Base-by-base conservation (phyloP, 2,113 vertebrate species). In the Rhinoderma darwinii region DNA sequence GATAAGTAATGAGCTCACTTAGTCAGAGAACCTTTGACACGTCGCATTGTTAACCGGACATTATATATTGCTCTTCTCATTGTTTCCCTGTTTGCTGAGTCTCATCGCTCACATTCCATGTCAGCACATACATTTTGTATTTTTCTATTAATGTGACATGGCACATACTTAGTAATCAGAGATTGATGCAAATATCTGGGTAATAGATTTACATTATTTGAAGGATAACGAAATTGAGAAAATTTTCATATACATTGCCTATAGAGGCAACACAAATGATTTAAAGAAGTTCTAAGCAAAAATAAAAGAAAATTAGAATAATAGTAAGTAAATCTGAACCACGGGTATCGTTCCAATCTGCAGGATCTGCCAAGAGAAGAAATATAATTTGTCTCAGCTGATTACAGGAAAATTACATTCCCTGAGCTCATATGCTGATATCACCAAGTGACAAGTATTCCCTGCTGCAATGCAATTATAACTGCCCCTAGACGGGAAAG, bases 361-460 rank as follows among this genome's bases (percentile, higher is more conserved):
- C 85, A 81, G 76, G 74, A 80, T 59, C 43, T 72, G 47, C 61
- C 14, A 70, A 80, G 84, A 79, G 44, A 54, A 79, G 59, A 72
- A 80, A 79, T 86, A 81, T 81, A 73, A 81, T 80, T 86, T 79
- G 84, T 80, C 84, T 86, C 84, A 73, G 44, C 63, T 86, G 85
- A 86, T 86, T 86, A 80, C 75, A 86, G 66, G 77, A 72, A 86
- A 80, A 86, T 81, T 86, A 54, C 63, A 86, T 81, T 73, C 63
- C 77, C 50, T 22, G 9, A 37, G 50, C 39, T 74, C 63, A 84
- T 75, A 76, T 59, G 72, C 68, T 79, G 76, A 81, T 82, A 74
- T 86, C 61, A 54, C 44, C 50, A 43, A 72, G 59, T 54, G 63
- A 35, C 76, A 82, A 73, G 77, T n/a, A 54, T 81, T 86, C 63